Evolutionary conservation across 1,140 invertebrate genomes (phyloP).

Genomic region (Antheraea pernyi): DNA sequence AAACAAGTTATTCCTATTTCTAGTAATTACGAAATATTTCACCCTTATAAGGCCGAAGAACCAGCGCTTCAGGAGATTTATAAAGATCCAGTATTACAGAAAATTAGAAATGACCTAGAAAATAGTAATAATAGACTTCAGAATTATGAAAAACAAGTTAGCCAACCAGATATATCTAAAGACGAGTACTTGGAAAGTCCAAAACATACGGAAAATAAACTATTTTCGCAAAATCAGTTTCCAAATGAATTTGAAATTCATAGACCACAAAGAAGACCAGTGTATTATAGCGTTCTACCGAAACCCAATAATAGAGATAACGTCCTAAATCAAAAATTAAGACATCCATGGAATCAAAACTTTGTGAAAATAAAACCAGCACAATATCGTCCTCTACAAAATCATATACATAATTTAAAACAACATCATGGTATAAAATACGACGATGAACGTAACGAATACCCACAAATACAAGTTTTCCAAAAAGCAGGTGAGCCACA

Average conservation of each 20-base stretch:
- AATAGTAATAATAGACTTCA: conserved; percentile 59
- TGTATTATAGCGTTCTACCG: conserved; percentile 53
- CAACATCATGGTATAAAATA: conserved; percentile 69
- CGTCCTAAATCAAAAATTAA: conserved; percentile 60
- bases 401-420: conserved; percentile 59
- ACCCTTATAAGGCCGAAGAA: conserved; percentile 65
- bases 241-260: conserved; percentile 65
- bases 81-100: conserved; percentile 61
- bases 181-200: conserved; percentile 59
- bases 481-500: conserved; percentile 47
- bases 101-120: conserved; percentile 65
- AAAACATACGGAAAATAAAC: conserved; percentile 53
- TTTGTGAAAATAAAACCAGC: conserved; percentile 66
- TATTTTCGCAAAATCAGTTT: conserved; percentile 58
- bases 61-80: conserved; percentile 62
- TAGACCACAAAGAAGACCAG: conserved; percentile 52
- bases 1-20: conserved; percentile 32
- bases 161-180: conserved; percentile 45
- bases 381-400: conserved; percentile 65
- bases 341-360: conserved; percentile 67
- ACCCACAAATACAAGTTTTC: conserved; percentile 53
- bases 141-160: conserved; percentile 60
- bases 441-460: conserved; percentile 69
- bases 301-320: conserved; percentile 46
- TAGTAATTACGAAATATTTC: conserved; percentile 62